Base-by-base conservation (phyloP, 1,140 invertebrate species). In the Latrodectus geometricus region DNA sequence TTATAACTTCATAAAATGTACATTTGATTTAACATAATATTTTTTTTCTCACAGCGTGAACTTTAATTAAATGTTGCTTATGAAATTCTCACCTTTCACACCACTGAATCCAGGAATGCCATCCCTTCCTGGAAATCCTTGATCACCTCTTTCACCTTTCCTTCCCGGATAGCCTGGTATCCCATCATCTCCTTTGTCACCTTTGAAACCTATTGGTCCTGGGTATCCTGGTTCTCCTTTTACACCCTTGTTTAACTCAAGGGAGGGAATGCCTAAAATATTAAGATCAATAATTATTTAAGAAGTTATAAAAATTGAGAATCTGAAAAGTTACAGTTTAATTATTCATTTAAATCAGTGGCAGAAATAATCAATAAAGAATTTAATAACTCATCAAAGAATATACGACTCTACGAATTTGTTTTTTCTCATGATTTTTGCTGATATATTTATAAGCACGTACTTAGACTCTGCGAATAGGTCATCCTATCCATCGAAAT, bases 161-260 rank as follows among this genome's bases (percentile, higher is more conserved):
- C 56, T 9, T 56, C 88, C 87, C 12, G 74, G 73, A 21, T 70
- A 81, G 15, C 88, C 88, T 14, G 76, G 54, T 21, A 75, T 35
- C 0, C 88, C 88, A 73, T 72, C 49, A 17, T 87, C 82, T 0
- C 69, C 74, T 73, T 77, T 77, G 11, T 17, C 20, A 4, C 85
- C 85, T n/a, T 68, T 68, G 15, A 68, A 11, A 8, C 92, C 93
- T 56, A 90, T 93, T 90, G 48, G 95, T 5, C 88, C 88, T n/a
- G 74, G 84, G 65, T 49, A 75, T 14, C 88, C 88, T 61, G 85
- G 77, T 74, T 87, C 85, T 14, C 85, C 85, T 52, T 17, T 49
- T 50, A 35, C 20, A 20, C 88, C 88, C 85, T 75, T 80, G 50
- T 48, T 87, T 49, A 79, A 9, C 79, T 87, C 85, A 35, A 74